Conservation (phyloP, 2,888 invertebrate genomes). For the Drosophila paramelanica region DNA sequence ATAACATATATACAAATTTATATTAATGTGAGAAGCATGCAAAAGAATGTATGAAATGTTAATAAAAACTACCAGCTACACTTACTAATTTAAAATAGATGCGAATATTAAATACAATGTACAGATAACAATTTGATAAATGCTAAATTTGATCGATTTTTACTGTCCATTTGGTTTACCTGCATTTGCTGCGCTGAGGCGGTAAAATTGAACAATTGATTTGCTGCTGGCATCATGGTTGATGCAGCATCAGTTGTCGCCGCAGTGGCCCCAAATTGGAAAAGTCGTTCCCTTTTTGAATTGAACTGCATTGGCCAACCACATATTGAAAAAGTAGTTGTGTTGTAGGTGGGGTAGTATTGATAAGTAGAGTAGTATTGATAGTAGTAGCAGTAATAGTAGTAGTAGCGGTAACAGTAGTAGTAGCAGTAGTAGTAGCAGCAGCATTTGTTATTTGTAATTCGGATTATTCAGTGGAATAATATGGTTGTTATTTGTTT, state of each 20-base stretch:
- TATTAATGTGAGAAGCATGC: constrained; percentile 1
- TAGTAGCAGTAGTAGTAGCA: constrained; percentile 4
- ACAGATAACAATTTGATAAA: not conserved
- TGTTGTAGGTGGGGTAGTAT: not conserved
- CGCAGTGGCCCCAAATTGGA: constrained; percentile 56
- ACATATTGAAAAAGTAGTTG: constrained; percentile 7
- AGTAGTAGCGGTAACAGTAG: constrained; percentile 1
- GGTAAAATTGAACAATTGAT: constrained; percentile 56
- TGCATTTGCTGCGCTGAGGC: constrained; percentile 52
- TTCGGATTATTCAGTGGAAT: not conserved
- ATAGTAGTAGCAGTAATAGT: constrained; percentile 7
- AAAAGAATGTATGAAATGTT: not conserved
- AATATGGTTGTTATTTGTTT: constrained; percentile 8
- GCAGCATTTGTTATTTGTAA: constrained; percentile 1
- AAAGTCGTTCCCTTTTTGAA: constrained; percentile 42
- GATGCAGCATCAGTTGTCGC: constrained; percentile 20
- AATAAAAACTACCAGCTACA: constrained; percentile 3
- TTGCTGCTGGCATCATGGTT: constrained; percentile 22
- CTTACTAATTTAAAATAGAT: not conserved
- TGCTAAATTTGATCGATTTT: not conserved
- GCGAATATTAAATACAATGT: not conserved
- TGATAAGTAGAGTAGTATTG: constrained; percentile 6
- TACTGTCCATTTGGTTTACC: constrained; percentile 50
- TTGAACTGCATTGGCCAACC: constrained; percentile 28
- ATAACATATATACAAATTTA: not conserved